These are phyloP conservation scores for Conistra vaccinii DNA, from an alignment of 2,888 invertebrate species.

Conservation along the genomic window DNA sequence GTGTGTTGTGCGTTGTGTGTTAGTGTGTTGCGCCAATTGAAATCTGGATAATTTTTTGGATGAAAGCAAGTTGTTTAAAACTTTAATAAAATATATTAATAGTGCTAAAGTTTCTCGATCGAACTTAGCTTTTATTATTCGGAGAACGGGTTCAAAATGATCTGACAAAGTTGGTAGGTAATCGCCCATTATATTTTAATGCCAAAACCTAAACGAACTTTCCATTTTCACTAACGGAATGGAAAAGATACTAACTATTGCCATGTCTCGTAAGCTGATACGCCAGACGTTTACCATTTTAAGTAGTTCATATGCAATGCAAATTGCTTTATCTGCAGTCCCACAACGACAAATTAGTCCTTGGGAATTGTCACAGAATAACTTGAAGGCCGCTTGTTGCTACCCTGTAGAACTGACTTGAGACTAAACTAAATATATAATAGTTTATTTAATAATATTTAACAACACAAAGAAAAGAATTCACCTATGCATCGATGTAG, in stretches of 20 bases:
- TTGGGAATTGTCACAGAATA: not conserved
- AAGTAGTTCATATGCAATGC: slow-evolving; percentile 23
- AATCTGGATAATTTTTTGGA: not conserved
- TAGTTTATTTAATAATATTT: not conserved
- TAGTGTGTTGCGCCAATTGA: too few relatives aligned
- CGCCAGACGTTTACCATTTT: not conserved
- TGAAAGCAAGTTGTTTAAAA: not conserved
- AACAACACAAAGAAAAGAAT: not conserved
- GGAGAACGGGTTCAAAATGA: not conserved
- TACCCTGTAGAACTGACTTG: not conserved
- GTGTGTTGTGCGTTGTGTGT: too few relatives aligned
- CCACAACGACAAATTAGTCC: not conserved
- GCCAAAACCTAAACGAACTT: not conserved
- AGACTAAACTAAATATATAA: not conserved
- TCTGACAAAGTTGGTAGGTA: not conserved
- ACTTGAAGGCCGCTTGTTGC: not conserved
- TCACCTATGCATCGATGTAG: not conserved
- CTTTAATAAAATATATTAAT: not conserved
- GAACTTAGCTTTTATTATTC: not conserved
- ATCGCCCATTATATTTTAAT: not conserved
- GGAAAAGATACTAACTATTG: not conserved
- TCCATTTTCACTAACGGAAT: not conserved
- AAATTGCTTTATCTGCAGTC: slow-evolving; percentile 28
- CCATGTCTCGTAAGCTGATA: not conserved
- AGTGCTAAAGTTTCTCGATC: slow-evolving; percentile 3